These are phyloP conservation scores for Coelinius sp. DNA, from an alignment of 2,888 invertebrate genomes.

Conservation along the genomic window DNA sequence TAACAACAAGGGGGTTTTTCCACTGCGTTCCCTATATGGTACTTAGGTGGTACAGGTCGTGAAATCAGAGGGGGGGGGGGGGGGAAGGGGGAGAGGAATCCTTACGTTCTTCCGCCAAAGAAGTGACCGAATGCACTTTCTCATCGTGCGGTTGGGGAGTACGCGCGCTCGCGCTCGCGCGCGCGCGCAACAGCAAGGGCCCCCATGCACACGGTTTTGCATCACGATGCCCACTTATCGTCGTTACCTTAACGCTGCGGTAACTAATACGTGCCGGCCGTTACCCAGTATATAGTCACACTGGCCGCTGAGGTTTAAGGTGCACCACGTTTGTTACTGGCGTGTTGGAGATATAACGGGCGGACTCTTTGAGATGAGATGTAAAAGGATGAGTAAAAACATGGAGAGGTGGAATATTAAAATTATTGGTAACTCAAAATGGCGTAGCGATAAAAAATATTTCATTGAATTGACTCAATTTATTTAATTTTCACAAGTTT, in stretches of 20 bases:
- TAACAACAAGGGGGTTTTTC: slow-evolving; percentile 14
- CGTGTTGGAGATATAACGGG: slow-evolving; percentile 43
- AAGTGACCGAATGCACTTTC: slow-evolving; percentile 54
- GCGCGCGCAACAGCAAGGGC: background rate
- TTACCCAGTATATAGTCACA: slow-evolving; percentile 37
- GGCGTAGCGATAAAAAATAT: too few relatives aligned
- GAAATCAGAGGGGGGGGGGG: too few relatives aligned
- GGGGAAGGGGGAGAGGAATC: slow-evolving; percentile 18
- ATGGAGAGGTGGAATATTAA: background rate
- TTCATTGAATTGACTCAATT: too few relatives aligned
- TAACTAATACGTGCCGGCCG: slow-evolving; percentile 50
- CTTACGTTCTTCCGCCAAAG: slow-evolving; percentile 40
- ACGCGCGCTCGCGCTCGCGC: background rate
- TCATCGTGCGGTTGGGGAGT: slow-evolving; percentile 46
- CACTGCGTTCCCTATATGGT: slow-evolving; percentile 32
- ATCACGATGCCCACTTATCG: slow-evolving; percentile 53
- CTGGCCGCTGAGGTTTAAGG: slow-evolving; percentile 17
- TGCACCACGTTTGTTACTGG: slow-evolving; percentile 32
- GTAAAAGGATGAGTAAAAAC: background rate
- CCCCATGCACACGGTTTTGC: slow-evolving; percentile 46
- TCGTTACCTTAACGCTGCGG: slow-evolving; percentile 48
- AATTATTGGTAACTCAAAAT: too few relatives aligned
- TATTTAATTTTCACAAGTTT: too few relatives aligned
- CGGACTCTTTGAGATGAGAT: slow-evolving; percentile 14
- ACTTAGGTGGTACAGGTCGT: slow-evolving; percentile 23